Base-by-base conservation (phyloP, 2,113 vertebrate species). In the Anhinga anhinga region DNA sequence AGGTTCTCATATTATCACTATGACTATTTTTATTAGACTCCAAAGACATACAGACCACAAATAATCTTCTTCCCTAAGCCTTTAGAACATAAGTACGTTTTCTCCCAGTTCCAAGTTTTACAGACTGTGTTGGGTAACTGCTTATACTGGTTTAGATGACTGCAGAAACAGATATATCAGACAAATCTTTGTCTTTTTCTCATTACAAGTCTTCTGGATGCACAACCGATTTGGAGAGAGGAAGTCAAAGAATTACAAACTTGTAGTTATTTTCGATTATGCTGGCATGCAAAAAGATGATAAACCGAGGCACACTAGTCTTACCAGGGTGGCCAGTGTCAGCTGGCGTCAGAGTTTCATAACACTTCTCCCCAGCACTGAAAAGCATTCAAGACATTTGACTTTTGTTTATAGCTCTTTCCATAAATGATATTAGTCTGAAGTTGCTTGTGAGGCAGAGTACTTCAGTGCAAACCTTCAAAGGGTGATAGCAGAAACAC, bases 401-500 rank as follows among this genome's bases (percentile, higher is more conserved):
- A 79, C 83, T 95, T 85, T 90, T 97, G 96, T 98, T 98, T 98
- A 98, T 84, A 97, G 86, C 70, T 90, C 92, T 96, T 97, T 95
- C 97, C 93, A 94, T 97, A 97, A 98, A 97, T 86, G 74, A 95
- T 93, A 95, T 94, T 89, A 90, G 92, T 94, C 95, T 96, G 90
- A 97, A 96, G 91, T 95, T 95, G 88, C 95, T 82, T 58, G 81
- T 10, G 52, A 88, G 95, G 92, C 97, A 97, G 93, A 78, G 67
- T 83, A 94, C 95, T 96, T 96, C 91, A 96, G 81, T 90, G 58
- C 97, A 98, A 98, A 96, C 97, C 95, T 98, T 93, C 88, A 65
- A 85, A 95, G 96, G 86, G 65, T 66, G 95, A 94, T 86, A 93
- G 32, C 87, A 91, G 96, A 30, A 89, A 61, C 83, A 90, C 87